phyloP scores from a whole-genome alignment of 2,888 invertebrate genomes.

The Hirtodrosophila alboralis region DNA sequence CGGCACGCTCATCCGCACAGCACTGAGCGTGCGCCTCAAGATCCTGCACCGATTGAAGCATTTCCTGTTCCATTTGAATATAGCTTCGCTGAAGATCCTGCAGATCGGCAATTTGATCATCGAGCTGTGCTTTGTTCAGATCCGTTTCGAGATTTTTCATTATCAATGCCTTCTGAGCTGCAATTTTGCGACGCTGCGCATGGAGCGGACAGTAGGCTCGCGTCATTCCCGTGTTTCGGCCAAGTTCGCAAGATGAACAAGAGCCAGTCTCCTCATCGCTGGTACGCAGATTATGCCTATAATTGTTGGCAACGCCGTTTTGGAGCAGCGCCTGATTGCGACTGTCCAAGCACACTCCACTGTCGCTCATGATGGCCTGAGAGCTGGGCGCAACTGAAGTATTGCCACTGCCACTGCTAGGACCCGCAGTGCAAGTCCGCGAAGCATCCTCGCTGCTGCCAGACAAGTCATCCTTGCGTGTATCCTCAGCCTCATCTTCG shows the following conservation, averaged over 20 bases:
- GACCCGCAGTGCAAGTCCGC: slow-evolving; percentile 68
- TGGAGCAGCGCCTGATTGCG: slow-evolving; percentile 51
- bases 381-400: slow-evolving; percentile 51
- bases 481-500: slow-evolving; percentile 67
- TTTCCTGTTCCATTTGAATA: slow-evolving; percentile 89
- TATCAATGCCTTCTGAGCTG: slow-evolving; percentile 90
- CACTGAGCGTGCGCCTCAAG: slow-evolving; percentile 68
- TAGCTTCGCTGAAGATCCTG: slow-evolving; percentile 92
- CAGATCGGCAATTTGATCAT: slow-evolving; percentile 90
- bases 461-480: slow-evolving; percentile 64
- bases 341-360: slow-evolving; percentile 85
- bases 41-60: slow-evolving; percentile 81
- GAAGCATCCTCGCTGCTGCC: slow-evolving; percentile 68
- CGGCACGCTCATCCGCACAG: slow-evolving; percentile 78
- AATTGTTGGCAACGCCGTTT: slow-evolving; percentile 36
- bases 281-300: slow-evolving; percentile 51
- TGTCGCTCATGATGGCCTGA: slow-evolving; percentile 85
- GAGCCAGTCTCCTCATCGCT: slow-evolving; percentile 84
- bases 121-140: slow-evolving; percentile 90
- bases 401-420: slow-evolving; percentile 59
- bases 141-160: slow-evolving; percentile 92
- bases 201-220: slow-evolving; percentile 85
- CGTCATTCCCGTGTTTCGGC: slow-evolving; percentile 64
- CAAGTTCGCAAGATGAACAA: slow-evolving; percentile 83
- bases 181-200: slow-evolving; percentile 89